Evolutionary conservation across 2,888 invertebrate genomes (phyloP).

Genomic region (Siphonodentalium dalli): DNA sequence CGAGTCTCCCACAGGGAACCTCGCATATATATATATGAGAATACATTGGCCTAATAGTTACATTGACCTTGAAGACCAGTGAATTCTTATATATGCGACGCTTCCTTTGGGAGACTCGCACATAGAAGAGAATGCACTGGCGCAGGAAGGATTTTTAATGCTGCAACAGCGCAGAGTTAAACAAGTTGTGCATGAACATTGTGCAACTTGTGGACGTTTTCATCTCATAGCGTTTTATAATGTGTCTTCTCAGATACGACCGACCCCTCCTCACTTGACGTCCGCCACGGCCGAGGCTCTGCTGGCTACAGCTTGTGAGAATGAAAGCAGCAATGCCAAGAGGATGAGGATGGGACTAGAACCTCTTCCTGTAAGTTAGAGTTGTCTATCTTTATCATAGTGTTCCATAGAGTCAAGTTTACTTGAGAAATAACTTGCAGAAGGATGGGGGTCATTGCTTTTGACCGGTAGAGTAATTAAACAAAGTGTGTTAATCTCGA

Average conservation of each 20-base stretch:
- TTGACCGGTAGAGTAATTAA: too few species aligned
- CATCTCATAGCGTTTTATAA: background rate
- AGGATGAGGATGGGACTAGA: slow-evolving; percentile 95
- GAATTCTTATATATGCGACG: too few species aligned
- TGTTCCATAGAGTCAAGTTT: background rate
- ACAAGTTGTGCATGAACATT: background rate
- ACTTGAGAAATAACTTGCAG: too few species aligned
- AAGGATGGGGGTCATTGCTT: too few species aligned
- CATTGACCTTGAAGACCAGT: too few species aligned
- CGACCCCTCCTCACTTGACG: slow-evolving; percentile 94
- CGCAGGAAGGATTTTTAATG: background rate
- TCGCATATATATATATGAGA: too few species aligned
- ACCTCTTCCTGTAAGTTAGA: slow-evolving; percentile 69
- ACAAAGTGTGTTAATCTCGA: too few species aligned
- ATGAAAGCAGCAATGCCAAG: slow-evolving; percentile 96
- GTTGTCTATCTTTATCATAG: background rate
- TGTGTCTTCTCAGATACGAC: slow-evolving; percentile 75
- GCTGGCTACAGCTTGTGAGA: slow-evolving; percentile 93
- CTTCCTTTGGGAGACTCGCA: too few species aligned
- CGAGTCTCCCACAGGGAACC: too few species aligned
- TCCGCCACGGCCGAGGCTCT: slow-evolving; percentile 97
- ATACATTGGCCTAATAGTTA: too few species aligned
- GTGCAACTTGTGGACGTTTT: background rate
- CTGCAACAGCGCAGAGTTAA: too few species aligned
- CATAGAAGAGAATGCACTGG: too few species aligned